Percentiles rank a stretch among this genome's conserved stretches.
These are phyloP conservation scores for Anaspis maculata DNA, from an alignment of 2,888 invertebrate species.

Conservation along the genomic window DNA sequence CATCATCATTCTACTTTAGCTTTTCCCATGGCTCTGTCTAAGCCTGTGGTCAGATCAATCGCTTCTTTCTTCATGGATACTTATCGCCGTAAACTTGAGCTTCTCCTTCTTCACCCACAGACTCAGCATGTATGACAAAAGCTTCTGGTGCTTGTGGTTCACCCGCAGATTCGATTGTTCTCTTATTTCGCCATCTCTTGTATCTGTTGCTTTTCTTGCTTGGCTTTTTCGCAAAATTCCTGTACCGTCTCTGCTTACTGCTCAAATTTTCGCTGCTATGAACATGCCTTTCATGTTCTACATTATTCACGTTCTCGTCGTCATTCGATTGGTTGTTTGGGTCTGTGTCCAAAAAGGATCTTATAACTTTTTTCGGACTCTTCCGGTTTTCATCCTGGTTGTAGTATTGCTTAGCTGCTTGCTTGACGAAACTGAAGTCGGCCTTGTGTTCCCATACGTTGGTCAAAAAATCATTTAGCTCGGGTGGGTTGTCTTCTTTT, in stretches of 20 bases:
- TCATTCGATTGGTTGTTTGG: too few species aligned
- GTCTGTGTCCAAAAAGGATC: too few species aligned
- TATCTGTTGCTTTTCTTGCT: too few species aligned
- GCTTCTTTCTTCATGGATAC: background rate
- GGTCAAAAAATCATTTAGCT: slow-evolving; percentile 34
- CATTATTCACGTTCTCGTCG: too few species aligned
- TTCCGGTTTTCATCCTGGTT: slow-evolving; percentile 15
- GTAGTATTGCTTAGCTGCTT: slow-evolving; percentile 17
- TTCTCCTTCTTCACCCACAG: background rate
- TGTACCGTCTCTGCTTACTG: background rate
- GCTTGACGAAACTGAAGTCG: slow-evolving; percentile 34
- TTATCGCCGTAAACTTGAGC: background rate
- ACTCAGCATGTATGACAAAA: too few species aligned
- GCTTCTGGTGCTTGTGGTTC: too few species aligned
- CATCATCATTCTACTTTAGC: background rate
- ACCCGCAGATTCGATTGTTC: too few species aligned
- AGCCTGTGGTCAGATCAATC: background rate
- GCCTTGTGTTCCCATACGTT: slow-evolving; percentile 32
- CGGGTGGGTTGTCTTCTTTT: slow-evolving; percentile 32
- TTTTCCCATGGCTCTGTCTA: too few species aligned
- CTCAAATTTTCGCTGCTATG: too few species aligned
- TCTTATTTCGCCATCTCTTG: too few species aligned
- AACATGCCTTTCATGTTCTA: too few species aligned
- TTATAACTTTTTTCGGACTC: too few species aligned
- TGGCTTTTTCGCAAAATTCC: background rate